Evolutionary conservation across 2,113 vertebrate genomes (phyloP).

Genomic region (Murina feae): DNA sequence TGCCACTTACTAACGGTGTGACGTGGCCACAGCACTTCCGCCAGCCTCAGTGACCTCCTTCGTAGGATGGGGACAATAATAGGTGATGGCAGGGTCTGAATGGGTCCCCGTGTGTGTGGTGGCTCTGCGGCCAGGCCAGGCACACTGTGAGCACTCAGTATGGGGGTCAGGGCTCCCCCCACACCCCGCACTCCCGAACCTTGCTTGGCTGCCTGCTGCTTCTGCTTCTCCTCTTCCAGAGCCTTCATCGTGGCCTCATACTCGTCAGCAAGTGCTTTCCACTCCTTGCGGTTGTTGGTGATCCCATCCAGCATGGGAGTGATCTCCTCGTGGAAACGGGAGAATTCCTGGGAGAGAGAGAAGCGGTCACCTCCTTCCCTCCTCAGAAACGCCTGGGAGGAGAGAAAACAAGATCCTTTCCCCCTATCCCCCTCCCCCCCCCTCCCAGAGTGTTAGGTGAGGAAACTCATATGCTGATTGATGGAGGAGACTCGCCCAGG

Average conservation of each 20-base stretch:
- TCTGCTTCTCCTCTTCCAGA: conserved; percentile 88
- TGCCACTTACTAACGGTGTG: neutral
- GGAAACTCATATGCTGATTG: neutral
- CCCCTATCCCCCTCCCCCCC: accelerated
- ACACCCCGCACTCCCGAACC: conserved; percentile 71
- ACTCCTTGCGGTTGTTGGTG: conserved; percentile 94
- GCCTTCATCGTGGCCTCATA: conserved; percentile 90
- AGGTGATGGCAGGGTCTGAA: neutral
- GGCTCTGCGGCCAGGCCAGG: too few relatives aligned
- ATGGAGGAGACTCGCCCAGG: neutral
- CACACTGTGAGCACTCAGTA: accelerated
- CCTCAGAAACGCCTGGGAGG: neutral
- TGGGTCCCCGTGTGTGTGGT: accelerated
- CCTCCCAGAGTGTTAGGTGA: neutral
- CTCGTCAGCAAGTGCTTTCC: conserved; percentile 91
- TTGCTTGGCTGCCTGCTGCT: conserved; percentile 80
- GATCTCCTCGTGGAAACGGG: conserved; percentile 93
- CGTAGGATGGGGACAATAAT: neutral
- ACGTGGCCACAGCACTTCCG: neutral
- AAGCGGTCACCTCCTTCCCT: neutral
- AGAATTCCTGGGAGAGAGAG: conserved; percentile 89
- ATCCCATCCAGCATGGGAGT: conserved; percentile 95
- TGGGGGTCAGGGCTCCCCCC: accelerated
- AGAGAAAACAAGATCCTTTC: neutral
- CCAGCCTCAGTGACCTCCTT: neutral